A percentile compares a stretch with the other conserved stretches of the same genome.
phyloP scores from a whole-genome alignment of 2,113 vertebrate species.

The Rafetus swinhoei region DNA sequence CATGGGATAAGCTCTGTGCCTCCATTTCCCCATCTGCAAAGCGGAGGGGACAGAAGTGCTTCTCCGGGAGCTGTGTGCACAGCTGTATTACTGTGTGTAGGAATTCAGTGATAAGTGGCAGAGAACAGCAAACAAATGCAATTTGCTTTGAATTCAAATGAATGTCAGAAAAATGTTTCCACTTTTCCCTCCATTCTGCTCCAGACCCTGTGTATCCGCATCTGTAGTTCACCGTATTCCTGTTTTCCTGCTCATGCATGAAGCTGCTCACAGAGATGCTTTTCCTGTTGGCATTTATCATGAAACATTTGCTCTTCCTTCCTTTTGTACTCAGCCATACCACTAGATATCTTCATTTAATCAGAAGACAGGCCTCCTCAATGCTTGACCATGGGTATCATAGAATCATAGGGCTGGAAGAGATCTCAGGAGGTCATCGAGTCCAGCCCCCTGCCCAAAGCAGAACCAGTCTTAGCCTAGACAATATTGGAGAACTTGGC shows the following conservation, averaged over 20 bases:
- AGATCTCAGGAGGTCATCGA: too few species aligned
- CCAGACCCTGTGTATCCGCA: not conserved
- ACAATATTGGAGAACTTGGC: not conserved
- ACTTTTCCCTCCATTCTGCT: not conserved
- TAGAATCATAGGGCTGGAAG: too few species aligned
- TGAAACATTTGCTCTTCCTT: not conserved
- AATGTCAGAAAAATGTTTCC: not conserved
- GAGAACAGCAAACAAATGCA: not conserved
- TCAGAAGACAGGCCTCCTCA: conserved; percentile 11
- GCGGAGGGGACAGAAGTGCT: not conserved
- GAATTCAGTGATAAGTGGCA: not conserved
- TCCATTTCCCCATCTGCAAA: not conserved
- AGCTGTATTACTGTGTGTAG: not conserved
- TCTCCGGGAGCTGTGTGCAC: not conserved
- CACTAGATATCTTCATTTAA: not conserved
- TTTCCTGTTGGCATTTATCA: not conserved
- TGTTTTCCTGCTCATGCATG: not conserved
- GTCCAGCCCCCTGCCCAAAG: too few species aligned
- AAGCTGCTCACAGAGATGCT: not conserved
- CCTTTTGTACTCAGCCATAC: not conserved
- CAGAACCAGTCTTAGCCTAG: not conserved
- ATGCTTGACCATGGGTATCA: not conserved
- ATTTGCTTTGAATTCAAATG: not conserved
- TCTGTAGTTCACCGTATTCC: fast-evolving
- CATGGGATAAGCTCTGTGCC: not conserved